These are phyloP conservation scores for Dendronephthya gigantea DNA, from an alignment of 64 coral and sea anemone species.

Conservation along the genomic window DNA sequence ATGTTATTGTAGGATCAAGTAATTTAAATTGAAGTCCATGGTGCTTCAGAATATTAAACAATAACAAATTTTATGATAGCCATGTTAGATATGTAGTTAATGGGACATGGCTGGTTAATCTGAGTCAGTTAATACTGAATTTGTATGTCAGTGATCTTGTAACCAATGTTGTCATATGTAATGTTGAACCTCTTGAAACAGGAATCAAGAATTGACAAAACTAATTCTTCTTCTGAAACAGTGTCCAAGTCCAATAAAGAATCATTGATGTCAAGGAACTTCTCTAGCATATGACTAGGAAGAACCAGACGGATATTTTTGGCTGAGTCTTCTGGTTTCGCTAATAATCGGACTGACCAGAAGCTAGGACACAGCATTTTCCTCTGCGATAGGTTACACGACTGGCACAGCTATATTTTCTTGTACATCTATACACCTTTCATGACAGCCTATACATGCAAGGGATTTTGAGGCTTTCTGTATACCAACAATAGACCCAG, in stretches of 20 bases:
- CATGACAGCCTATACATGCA: not conserved
- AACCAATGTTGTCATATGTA: not conserved
- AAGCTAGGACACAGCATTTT: not conserved
- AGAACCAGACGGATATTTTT: not conserved
- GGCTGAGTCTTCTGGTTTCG: not conserved
- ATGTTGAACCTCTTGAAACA: not conserved
- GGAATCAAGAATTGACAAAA: not conserved
- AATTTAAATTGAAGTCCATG: too few relatives aligned
- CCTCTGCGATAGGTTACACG: not conserved
- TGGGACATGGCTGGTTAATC: not conserved
- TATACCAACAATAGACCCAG: not conserved
- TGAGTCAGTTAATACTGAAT: not conserved
- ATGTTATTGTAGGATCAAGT: too few relatives aligned
- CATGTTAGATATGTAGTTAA: not conserved
- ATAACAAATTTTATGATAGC: not conserved
- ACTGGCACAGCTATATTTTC: not conserved
- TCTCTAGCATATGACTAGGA: not conserved
- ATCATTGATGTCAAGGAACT: not conserved
- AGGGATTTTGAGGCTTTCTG: not conserved
- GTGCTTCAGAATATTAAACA: not conserved
- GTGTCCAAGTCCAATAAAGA: not conserved
- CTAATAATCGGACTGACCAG: not conserved
- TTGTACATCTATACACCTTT: not conserved
- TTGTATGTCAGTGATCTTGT: not conserved
- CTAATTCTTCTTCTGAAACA: not conserved